phyloP scores from a whole-genome alignment of 2,888 invertebrate species.

The Scaeva pyrastri region DNA sequence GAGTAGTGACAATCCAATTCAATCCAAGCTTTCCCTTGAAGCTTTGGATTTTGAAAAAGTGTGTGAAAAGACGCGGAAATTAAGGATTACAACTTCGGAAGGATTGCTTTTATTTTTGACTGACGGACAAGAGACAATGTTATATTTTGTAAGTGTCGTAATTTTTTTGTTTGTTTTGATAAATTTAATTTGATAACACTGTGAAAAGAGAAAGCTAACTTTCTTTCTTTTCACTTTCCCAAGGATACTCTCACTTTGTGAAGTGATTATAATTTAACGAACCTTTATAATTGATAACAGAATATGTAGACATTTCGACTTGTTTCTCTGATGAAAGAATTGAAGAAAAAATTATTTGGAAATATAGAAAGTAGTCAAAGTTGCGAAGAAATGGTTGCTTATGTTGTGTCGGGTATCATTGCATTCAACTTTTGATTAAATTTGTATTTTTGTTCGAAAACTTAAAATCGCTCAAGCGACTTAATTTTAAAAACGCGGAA shows the following conservation, averaged over 20 bases:
- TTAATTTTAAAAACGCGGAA: too few species aligned
- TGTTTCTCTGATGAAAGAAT: too few species aligned
- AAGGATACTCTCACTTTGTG: slow-evolving; percentile 55
- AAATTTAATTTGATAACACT: neutral
- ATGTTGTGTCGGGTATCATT: too few species aligned
- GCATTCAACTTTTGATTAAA: too few species aligned
- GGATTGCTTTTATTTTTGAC: slow-evolving; percentile 15
- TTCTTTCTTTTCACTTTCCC: slow-evolving; percentile 58
- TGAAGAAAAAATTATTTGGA: too few species aligned
- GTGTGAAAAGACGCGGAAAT: neutral
- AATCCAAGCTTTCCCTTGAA: neutral
- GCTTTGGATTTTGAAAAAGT: neutral
- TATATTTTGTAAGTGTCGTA: slow-evolving; percentile 61
- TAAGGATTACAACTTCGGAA: neutral
- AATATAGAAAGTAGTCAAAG: too few species aligned
- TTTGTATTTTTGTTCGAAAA: too few species aligned
- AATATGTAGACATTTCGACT: too few species aligned
- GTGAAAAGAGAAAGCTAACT: slow-evolving; percentile 49
- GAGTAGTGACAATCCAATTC: neutral
- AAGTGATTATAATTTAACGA: neutral
- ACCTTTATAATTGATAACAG: too few species aligned
- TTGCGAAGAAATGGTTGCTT: too few species aligned
- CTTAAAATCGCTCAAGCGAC: too few species aligned
- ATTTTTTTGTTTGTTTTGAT: neutral
- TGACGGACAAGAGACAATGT: slow-evolving; percentile 17